phyloP scores from a whole-genome alignment of 2,888 invertebrate genomes.

The Conchocele bisecta region DNA sequence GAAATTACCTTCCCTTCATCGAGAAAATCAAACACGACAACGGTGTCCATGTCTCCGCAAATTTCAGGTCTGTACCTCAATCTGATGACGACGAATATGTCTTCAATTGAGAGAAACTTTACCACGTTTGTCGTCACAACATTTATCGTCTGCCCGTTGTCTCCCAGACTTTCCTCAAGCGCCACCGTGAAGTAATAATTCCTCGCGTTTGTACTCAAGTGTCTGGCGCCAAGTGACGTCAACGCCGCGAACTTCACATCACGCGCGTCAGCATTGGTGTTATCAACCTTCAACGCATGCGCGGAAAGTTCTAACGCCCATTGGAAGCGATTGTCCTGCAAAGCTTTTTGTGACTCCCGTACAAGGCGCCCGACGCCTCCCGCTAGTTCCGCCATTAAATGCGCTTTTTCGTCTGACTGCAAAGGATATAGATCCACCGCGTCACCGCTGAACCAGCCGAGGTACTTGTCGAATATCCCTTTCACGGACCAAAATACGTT shows the following conservation, averaged over 20 bases:
- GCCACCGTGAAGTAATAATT: neutral
- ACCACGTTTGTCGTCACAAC: constrained; percentile 2
- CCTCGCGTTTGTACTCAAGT: too few relatives aligned
- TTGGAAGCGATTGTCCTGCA: constrained; percentile 53
- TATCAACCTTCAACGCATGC: constrained; percentile 36
- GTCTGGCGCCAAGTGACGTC: constrained; percentile 42
- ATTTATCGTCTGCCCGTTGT: neutral
- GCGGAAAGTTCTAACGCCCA: constrained; percentile 67
- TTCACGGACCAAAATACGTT: constrained; percentile 70
- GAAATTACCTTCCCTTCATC: too few relatives aligned
- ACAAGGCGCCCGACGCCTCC: too few relatives aligned
- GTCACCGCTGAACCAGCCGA: constrained; percentile 61
- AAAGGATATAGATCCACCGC: constrained; percentile 53
- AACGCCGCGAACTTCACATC: constrained; percentile 53
- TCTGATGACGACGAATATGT: too few relatives aligned
- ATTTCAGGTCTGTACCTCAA: too few relatives aligned
- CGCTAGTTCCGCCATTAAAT: constrained; percentile 52
- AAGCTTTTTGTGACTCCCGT: too few relatives aligned
- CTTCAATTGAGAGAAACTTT: too few relatives aligned
- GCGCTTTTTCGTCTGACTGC: constrained; percentile 45
- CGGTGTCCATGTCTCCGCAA: too few relatives aligned
- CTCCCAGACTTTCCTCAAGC: neutral
- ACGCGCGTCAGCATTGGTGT: constrained; percentile 35
- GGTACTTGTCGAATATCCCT: constrained; percentile 57
- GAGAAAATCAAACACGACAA: too few relatives aligned